phyloP scores from a whole-genome alignment of 2,888 invertebrate species.

The Harpagoxenus sublaevis region DNA sequence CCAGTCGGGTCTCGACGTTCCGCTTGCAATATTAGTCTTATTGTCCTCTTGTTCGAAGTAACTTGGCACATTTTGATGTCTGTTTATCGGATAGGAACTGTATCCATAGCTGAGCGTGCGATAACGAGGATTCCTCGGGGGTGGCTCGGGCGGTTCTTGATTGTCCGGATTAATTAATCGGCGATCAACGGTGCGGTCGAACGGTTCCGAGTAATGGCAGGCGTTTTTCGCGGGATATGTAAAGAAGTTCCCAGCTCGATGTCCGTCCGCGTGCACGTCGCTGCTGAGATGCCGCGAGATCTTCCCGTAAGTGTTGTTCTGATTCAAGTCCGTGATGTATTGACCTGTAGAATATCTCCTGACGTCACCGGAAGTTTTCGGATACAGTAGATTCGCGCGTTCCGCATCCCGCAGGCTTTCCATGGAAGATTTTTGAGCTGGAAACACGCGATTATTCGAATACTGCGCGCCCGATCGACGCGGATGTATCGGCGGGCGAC shows the following conservation, averaged over 20 bases:
- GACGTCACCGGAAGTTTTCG: conserved; percentile 56
- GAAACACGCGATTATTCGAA: conserved; percentile 59
- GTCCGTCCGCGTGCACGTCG: conserved; percentile 20
- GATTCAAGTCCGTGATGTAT: conserved; percentile 74
- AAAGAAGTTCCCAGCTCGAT: conserved; percentile 27
- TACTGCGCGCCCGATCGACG: conserved; percentile 26
- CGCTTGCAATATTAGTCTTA: conserved; percentile 34
- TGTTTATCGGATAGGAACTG: conserved; percentile 70
- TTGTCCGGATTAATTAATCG: conserved; percentile 52
- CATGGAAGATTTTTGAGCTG: conserved; percentile 54
- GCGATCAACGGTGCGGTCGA: conserved; percentile 39
- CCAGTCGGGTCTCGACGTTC: conserved; percentile 39
- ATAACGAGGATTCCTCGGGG: conserved; percentile 92
- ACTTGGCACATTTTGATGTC: conserved; percentile 56
- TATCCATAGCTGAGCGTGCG: conserved; percentile 67
- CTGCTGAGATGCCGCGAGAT: conserved; percentile 26
- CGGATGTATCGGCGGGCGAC: conserved; percentile 58
- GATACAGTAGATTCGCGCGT: conserved; percentile 27
- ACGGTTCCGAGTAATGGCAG: conserved; percentile 47
- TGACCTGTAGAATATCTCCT: conserved; percentile 54
- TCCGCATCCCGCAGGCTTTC: conserved; percentile 57
- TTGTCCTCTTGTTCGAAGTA: background rate
- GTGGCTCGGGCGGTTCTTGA: conserved; percentile 91
- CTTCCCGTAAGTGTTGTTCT: conserved; percentile 68
- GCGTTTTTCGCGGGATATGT: conserved; percentile 32